Evolutionary conservation across 2,888 invertebrate species (phyloP), one percentile per base, ranked within the genome.

Genomic region (Orthonychiurus folsomi): DNA sequence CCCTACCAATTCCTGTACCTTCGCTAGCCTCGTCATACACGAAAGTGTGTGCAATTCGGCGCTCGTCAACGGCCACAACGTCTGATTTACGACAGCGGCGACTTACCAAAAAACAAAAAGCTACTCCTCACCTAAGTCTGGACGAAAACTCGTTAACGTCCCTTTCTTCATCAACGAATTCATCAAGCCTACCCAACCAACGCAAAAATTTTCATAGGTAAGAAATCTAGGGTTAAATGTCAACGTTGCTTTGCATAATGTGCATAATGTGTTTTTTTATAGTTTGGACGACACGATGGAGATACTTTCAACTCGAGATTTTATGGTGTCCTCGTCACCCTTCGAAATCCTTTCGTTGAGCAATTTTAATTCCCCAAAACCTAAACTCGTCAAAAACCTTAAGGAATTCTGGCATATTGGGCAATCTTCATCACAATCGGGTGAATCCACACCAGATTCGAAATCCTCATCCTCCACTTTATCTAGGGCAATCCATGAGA

Each of bases 1-100:
- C 72, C 25, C 64, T 70, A 50, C 70, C 73, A n/a, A 69, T 72
- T 50, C 69, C 70, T 24, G 68, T 70, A 37, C 69, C 72, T 27
- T 68, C 67, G 1, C 59, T 69, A 59, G 68, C 69, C 20, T 66
- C 72, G 20, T 70, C 90, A 0, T 93, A 93, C 75, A 90, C 91
- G 1, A 93, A 91, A 81, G 87, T 79, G 2, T 91, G 93, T 75
- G 92, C 91, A 3, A 83, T 93, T 62, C 80, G 93, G 64, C 81
- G 92, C 27, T 70, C 69, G n/a, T 69, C 70, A n/a, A 61, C 66
- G 24, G 37, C 37, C 9, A 68, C 66, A 50, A 63, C 69, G 1
- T 64, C 63, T 50, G 70, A 72, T 58, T 59, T 70, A 48, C 62
- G 69, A 23, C 67, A 70, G 52, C 52, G 67, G 25, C 27, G 70